These are phyloP conservation scores for Lepidocyrtinus sp. DNA, from an alignment of 2,888 invertebrate genomes.

Conservation along the genomic window DNA sequence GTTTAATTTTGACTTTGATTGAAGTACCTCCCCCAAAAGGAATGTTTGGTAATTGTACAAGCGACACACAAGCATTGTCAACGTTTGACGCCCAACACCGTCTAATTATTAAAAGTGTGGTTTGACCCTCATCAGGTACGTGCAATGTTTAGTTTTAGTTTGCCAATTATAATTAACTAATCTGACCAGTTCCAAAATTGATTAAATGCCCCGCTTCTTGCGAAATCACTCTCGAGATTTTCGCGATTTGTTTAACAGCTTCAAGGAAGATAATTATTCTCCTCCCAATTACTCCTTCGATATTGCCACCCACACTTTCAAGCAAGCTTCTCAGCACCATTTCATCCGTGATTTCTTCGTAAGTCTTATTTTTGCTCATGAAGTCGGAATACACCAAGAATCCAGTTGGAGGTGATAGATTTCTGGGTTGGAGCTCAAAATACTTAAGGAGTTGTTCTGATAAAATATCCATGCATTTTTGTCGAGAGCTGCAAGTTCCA, in stretches of 20 bases:
- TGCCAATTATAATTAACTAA: neutral
- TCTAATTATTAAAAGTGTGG: neutral
- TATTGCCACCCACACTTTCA: neutral
- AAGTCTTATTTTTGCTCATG: constrained; percentile 13
- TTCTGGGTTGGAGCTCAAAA: constrained; percentile 22
- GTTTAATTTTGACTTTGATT: constrained; percentile 1
- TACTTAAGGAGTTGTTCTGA: constrained; percentile 24
- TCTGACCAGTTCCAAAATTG: constrained; percentile 1
- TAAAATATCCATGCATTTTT: constrained; percentile 25
- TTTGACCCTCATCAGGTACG: no score
- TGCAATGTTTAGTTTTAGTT: no score
- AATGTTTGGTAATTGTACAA: constrained; percentile 26
- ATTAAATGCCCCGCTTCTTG: constrained; percentile 28
- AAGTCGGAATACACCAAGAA: constrained; percentile 31
- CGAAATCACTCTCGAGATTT: constrained; percentile 30
- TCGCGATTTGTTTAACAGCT: constrained; percentile 25
- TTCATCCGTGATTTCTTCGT: constrained; percentile 32
- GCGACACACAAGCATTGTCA: neutral
- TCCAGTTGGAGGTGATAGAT: neutral
- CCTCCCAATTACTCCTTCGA: neutral
- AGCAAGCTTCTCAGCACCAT: neutral
- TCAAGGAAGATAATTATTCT: constrained; percentile 24
- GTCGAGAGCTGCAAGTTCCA: neutral
- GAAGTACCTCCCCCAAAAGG: no score
- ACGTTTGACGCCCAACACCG: constrained; percentile 30